Evolutionary conservation across 2,888 invertebrate genomes (phyloP).

Genomic region (Cheilosia vulpina): DNA sequence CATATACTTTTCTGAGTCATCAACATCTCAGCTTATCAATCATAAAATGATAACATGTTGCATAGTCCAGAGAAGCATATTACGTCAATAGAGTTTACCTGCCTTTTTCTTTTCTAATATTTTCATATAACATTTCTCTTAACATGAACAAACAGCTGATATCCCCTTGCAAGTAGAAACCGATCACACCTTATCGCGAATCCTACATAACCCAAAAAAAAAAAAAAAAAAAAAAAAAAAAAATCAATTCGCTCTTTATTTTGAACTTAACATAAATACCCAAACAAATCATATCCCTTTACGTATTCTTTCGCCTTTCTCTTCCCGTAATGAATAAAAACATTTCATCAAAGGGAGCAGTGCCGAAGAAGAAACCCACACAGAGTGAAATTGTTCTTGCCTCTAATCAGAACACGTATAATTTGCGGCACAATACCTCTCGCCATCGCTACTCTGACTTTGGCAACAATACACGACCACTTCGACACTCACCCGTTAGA

Average conservation of each 20-base stretch:
- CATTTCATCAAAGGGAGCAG: background rate
- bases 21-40: too few relatives aligned
- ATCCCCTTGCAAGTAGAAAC: background rate
- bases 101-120: background rate
- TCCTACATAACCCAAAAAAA: background rate
- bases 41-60: too few relatives aligned
- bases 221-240: too few relatives aligned
- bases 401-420: background rate
- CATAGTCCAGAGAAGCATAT: background rate
- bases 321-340: background rate
- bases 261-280: background rate
- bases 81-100: background rate
- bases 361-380: background rate
- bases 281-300: background rate
- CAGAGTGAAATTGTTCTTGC: background rate
- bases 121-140: background rate
- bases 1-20: background rate
- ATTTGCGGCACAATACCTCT: background rate
- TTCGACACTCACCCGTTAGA: background rate
- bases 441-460: background rate
- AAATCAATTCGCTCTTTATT: background rate
- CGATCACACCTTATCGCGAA: constrained; percentile 1
- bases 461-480: background rate
- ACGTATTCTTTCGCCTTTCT: background rate
- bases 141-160: background rate